phyloP scores from a whole-genome alignment of 2,888 invertebrate genomes.

The Phaonia tiefii region DNA sequence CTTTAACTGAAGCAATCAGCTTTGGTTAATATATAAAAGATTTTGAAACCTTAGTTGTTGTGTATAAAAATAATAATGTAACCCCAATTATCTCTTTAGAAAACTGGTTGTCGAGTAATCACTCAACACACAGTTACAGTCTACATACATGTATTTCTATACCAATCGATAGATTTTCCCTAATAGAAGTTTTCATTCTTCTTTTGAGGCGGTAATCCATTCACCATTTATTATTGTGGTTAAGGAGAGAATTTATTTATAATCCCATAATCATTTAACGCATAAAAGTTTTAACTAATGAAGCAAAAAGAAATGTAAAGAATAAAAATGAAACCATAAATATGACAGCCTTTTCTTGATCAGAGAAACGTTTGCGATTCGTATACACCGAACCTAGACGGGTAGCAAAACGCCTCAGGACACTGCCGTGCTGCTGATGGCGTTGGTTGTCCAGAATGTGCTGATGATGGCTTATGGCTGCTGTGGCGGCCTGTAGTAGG shows the following conservation, averaged over 20 bases:
- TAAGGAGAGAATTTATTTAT: conserved; percentile 43
- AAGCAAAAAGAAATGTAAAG: conserved; percentile 78
- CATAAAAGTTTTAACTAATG: conserved; percentile 78
- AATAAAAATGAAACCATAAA: conserved; percentile 79
- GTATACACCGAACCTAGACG: conserved; percentile 76
- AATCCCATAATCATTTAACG: conserved; percentile 69
- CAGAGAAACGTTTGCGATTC: conserved; percentile 78
- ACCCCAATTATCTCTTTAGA: conserved; percentile 41
- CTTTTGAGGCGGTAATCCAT: conserved; percentile 23
- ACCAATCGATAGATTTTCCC: too few relatives aligned
- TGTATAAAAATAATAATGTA: conserved; percentile 25
- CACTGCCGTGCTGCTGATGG: conserved; percentile 75
- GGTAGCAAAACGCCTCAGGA: conserved; percentile 80
- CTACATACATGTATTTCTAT: too few relatives aligned
- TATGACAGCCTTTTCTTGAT: conserved; percentile 79
- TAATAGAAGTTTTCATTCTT: too few relatives aligned
- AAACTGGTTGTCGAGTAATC: background rate
- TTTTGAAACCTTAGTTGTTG: conserved; percentile 62
- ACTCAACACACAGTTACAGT: conserved; percentile 4
- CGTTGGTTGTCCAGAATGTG: conserved; percentile 67
- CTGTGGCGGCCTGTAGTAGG: conserved; percentile 65
- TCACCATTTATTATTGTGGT: background rate
- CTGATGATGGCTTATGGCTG: conserved; percentile 68
- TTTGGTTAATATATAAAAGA: conserved; percentile 49
- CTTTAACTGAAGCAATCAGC: conserved; percentile 50